Evolutionary conservation across 2,888 invertebrate species (phyloP), one percentile per base, ranked within the genome.

Genomic region (Galerucella calmariensis): DNA sequence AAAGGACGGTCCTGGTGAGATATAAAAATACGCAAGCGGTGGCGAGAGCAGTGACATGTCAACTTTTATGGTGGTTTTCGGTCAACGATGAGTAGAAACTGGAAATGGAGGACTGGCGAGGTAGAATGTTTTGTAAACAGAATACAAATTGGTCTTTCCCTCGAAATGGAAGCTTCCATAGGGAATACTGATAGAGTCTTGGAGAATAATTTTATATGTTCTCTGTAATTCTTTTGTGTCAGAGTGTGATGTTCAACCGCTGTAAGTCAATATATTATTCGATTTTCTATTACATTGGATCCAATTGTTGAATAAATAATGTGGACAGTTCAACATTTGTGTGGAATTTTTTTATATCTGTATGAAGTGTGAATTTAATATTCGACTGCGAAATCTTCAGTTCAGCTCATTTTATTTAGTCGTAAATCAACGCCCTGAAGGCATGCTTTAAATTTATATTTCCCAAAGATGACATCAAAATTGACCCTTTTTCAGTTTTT

Each of bases 121-220:
- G 69, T 69, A 27, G 69, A 61, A 69, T 62, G 69, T 59, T 69
- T 69, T 61, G 69, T 69, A 69, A 69, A 69, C 69, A 69, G 69
- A 69, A 69, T 69, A 69, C 69, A 69, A 69, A 69, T 69, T 69
- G 69, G 61, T 27, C 35, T 61, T 12, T 61, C 27, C 69, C 46
- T 61, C 48, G 48, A 62, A 48, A 69, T 69, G n/a, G 35, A 61
- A 61, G 11, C 48, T 61, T 61, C 61, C 61, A 51, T 14, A 14
- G 69, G 69, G 69, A 69, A 69, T 69, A 69, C 69, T 61, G 69
- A 69, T 61, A 27, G 51, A 53, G 20, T 5, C 41, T 51, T 68
- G 46, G 11, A 41, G 51, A 61, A 69, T 69, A 69, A 69, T 69
- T 69, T 69, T 69, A 46, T 69, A 46, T 69, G 11, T 69, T 20